These are phyloP conservation scores for Anisognathus igniventris DNA, from an alignment of 2,797 vertebrate genomes.

Conservation along the genomic window DNA sequence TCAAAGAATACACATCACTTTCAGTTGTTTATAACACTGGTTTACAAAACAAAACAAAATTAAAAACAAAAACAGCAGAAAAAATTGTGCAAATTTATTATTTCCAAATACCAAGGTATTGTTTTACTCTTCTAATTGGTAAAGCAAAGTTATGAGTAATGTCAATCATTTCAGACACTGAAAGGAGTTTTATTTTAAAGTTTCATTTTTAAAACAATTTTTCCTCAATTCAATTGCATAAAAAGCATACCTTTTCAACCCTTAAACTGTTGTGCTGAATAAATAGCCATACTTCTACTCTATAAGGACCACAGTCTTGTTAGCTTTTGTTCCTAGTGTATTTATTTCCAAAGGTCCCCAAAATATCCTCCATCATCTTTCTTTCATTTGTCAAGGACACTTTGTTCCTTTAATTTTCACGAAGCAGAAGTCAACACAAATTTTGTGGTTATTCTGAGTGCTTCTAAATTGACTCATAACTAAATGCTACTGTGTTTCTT, in stretches of 20 bases:
- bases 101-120: background rate
- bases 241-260: slow-evolving; percentile 18
- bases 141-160: background rate
- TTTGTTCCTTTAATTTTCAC: background rate
- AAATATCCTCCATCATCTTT: background rate
- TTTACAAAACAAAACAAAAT: background rate
- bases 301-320: slow-evolving; percentile 15
- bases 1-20: slow-evolving; percentile 27
- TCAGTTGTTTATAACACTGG: slow-evolving; percentile 11
- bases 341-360: slow-evolving; percentile 5
- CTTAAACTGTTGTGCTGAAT: slow-evolving; percentile 58
- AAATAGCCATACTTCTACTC: slow-evolving; percentile 29
- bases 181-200: background rate
- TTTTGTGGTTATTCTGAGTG: background rate
- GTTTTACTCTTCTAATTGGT: background rate
- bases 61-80: background rate
- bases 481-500: background rate
- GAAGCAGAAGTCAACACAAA: background rate
- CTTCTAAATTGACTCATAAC: background rate
- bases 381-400: slow-evolving; percentile 4
- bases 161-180: background rate
- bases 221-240: background rate
- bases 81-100: slow-evolving; percentile 14
- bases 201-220: background rate
- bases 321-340: slow-evolving; percentile 41